Conservation (phyloP, 2,888 invertebrate species). For the Caenorhabditis uteleia region DNA sequence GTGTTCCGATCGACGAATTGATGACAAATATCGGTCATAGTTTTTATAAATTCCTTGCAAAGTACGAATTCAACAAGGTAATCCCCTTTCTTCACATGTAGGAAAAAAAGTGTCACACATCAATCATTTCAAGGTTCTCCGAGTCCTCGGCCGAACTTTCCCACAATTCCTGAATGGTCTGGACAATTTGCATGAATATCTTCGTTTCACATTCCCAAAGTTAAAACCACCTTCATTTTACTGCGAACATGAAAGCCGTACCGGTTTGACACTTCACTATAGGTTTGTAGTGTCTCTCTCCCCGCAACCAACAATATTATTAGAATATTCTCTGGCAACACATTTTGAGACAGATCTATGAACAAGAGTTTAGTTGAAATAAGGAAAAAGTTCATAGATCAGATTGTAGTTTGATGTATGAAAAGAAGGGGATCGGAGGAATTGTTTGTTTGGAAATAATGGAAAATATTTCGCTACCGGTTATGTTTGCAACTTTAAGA, state of each 20-base stretch:
- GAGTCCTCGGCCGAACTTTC: conserved; percentile 67
- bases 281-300: conserved; percentile 71
- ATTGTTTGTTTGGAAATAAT: too few species aligned
- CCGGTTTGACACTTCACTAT: conserved; percentile 90
- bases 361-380: too few species aligned
- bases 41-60: conserved; percentile 57
- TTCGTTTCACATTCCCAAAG: conserved; percentile 73
- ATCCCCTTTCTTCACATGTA: neutral
- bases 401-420: too few species aligned
- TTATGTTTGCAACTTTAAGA: too few species aligned
- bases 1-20: conserved; percentile 43
- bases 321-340: too few species aligned
- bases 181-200: conserved; percentile 66
- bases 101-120: conserved; percentile 2
- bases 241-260: conserved; percentile 90
- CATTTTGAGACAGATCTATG: too few species aligned
- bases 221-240: conserved; percentile 92
- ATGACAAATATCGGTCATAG: conserved; percentile 46
- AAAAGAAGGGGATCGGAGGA: too few species aligned
- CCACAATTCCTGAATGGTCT: conserved; percentile 67
- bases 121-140: conserved; percentile 48
- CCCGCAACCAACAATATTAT: neutral
- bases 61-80: conserved; percentile 63
- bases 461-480: too few species aligned
- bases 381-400: too few species aligned